phyloP scores from a whole-genome alignment of 2,113 vertebrate genomes.

The Saguinus midas region DNA sequence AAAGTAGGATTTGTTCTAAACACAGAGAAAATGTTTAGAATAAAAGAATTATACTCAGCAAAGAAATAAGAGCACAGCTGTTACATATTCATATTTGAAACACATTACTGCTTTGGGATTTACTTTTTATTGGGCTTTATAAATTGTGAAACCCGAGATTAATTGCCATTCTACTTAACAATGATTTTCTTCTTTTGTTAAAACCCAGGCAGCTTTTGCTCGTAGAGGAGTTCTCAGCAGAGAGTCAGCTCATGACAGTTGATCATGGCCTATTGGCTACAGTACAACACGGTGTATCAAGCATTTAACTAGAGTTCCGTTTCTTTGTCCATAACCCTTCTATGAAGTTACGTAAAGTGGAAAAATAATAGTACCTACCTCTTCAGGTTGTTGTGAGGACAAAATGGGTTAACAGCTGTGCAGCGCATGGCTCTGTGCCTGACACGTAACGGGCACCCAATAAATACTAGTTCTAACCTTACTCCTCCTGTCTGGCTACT shows the following conservation, averaged over 20 bases:
- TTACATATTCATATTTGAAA: conserved; percentile 2
- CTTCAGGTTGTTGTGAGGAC: not conserved
- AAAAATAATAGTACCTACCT: accelerated
- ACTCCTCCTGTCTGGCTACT: too few relatives aligned
- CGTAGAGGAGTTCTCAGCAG: not conserved
- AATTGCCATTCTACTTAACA: not conserved
- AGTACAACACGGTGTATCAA: not conserved
- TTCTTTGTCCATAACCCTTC: not conserved
- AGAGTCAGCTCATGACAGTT: not conserved
- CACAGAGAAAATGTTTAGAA: not conserved
- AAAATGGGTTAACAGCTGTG: too few relatives aligned
- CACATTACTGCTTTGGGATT: not conserved
- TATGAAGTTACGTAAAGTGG: not conserved
- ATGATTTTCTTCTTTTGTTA: not conserved
- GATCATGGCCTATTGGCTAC: not conserved
- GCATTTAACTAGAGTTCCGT: not conserved
- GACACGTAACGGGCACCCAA: too few relatives aligned
- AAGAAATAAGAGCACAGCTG: not conserved
- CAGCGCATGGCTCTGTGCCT: not conserved
- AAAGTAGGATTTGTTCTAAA: conserved; percentile 6
- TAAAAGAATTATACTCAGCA: not conserved
- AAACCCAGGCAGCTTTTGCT: not conserved
- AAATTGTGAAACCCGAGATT: not conserved
- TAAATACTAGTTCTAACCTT: not conserved
- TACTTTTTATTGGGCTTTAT: conserved; percentile 1